Evolutionary conservation across 2,888 invertebrate species (phyloP), one percentile per base, ranked within the genome.

Genomic region (Clunio marinus): DNA sequence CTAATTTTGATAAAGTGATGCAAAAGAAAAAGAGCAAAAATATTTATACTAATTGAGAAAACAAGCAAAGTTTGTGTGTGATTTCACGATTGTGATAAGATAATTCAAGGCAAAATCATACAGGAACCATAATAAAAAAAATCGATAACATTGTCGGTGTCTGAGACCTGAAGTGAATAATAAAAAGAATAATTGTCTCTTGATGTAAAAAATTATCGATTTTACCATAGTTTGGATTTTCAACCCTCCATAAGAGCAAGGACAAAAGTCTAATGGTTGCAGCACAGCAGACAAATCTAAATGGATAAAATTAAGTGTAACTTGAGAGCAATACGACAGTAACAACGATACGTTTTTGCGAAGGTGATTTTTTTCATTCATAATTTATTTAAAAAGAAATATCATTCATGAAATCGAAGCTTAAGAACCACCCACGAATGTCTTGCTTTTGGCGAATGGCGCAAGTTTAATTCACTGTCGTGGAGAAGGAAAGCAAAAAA

Each of bases 141-240:
- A 62, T 62, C 62, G 41, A 62, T 62, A 62, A 62, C 22, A 22
- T n/a, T n/a, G 62, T 37, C 37, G 62, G 37, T 46, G 27, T 57
- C 25, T 15, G 27, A 20, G 27, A 10, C 10, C 5, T 32, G 10
- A 7, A 32, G 32, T 10, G 32, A 32, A 32, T 7, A 46, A 15
- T 17, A 51, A 17, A 8, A 51, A 51, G 51, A 15, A 51, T 2
- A 51, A 51, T 2, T 51, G 24, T 51, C 51, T 41, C n/a, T 10
- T 5, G 41, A 3, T 41, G 10, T 41, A n/a, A n/a, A n/a, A n/a
- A n/a, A 15, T 41, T 41, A n/a, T 5, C 10, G 10, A n/a, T 41
- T 41, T 41, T n/a, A n/a, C n/a, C n/a, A n/a, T n/a, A n/a, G n/a
- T n/a, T 3, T 32, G 32, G 32, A 32, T 32, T 32, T 32, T 32